Conservation (phyloP, 2,113 vertebrate genomes). For the Phalacrocorax aristotelis region DNA sequence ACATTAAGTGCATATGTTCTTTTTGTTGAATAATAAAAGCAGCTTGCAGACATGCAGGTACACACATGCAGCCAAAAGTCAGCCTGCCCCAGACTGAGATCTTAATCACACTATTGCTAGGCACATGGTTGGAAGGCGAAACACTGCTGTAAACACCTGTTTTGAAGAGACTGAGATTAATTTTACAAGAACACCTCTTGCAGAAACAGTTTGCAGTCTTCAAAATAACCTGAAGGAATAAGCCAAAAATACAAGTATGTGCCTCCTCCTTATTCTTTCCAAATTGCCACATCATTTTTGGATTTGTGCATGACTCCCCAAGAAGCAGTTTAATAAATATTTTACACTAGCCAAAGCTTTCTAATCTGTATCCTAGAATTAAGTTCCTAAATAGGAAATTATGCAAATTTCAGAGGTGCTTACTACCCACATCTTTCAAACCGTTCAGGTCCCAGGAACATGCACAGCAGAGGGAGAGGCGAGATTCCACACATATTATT, state of each 20-base stretch:
- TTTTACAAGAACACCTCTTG: neutral
- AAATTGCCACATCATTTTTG: neutral
- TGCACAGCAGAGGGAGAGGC: neutral
- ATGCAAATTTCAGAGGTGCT: neutral
- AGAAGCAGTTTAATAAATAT: neutral
- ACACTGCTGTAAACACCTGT: conserved; percentile 32
- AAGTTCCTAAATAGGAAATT: neutral
- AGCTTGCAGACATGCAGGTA: neutral
- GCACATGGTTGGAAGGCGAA: neutral
- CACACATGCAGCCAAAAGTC: conserved; percentile 17
- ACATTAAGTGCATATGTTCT: neutral
- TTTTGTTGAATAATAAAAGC: neutral
- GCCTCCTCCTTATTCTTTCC: neutral
- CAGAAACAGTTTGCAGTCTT: neutral
- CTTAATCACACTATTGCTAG: conserved; percentile 31
- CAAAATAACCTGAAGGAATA: neutral
- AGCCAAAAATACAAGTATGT: neutral
- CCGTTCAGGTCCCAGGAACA: neutral
- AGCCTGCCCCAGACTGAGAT: conserved; percentile 40
- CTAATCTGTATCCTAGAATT: neutral
- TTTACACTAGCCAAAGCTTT: neutral
- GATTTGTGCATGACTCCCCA: neutral
- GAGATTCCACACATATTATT: conserved; percentile 18
- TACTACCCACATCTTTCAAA: neutral
- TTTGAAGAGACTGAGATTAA: conserved; percentile 10